Base-by-base conservation (phyloP, 2,797 vertebrate species). In the Melanotaenia pygmaea region DNA sequence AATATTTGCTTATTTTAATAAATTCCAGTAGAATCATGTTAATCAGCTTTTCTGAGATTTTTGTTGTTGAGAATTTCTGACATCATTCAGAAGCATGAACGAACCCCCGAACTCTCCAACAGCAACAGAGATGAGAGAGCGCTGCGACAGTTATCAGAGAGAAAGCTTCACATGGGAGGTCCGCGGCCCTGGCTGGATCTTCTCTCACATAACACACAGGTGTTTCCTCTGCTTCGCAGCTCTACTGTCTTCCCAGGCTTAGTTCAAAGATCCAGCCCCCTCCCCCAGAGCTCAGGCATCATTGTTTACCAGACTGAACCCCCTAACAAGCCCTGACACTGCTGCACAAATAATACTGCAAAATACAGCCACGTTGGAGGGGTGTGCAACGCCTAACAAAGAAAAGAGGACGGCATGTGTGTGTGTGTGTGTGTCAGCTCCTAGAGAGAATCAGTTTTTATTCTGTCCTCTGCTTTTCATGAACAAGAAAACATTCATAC, bases 231-330 rank as follows among this genome's bases (percentile, higher is more conserved):
- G 63, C 70, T 69, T 58, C 65, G 53, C 57, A 60, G 62, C 64
- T 64, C 35, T 67, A 40, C 50, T 18, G 18, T 68, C 70, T 64
- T 72, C 62, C 60, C 22, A 24, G 61, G 61, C 70, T 76, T 35
- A 67, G 72, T 84, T 80, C 74, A 83, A 70, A 79, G 71, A 43
- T 59, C 61, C 51, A 68, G 24, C 1, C 0, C 59, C 57, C 34
- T 68, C 58, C 74, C 50, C 35, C 47, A 58, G 67, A 75, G 64
- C 67, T 74, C 34, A 26, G 26, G 63, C 68, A 75, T 73, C 72
- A 81, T 80, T 90, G 88, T 89, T 88, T 88, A 83, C 84, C 59
- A 72, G 74, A 65, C 67, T 73, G 58, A 78, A 77, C 64, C 74
- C 43, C 67, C 69, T 82, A 91, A 91, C 81, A 80, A 86, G 80